Conservation (phyloP, 2,113 vertebrate genomes). For the Eulemur macaco region DNA sequence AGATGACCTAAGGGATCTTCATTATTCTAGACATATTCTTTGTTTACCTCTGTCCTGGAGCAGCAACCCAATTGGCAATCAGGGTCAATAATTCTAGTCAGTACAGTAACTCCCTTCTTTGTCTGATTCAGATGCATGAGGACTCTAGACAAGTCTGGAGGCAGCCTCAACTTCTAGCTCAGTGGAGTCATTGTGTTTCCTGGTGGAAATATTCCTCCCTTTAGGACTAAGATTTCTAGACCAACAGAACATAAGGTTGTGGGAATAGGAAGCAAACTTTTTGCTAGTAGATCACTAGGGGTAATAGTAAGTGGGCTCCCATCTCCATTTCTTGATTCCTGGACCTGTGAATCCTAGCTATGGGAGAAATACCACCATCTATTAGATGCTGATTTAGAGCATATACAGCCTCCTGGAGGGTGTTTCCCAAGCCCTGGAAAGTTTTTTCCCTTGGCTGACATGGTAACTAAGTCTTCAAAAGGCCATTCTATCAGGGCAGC, state of each 20-base stretch:
- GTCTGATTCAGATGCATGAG: background rate
- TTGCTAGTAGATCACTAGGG: background rate
- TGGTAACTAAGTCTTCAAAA: background rate
- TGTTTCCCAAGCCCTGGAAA: background rate
- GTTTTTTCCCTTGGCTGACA: background rate
- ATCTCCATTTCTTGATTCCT: background rate
- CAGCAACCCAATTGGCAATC: background rate
- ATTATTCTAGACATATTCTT: background rate
- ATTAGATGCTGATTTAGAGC: background rate
- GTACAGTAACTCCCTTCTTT: background rate
- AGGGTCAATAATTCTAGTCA: background rate
- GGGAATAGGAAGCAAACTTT: background rate
- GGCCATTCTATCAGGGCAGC: background rate
- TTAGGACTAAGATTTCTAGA: background rate
- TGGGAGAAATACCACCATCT: background rate
- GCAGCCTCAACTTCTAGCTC: background rate
- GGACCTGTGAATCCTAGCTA: background rate
- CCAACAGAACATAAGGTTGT: background rate
- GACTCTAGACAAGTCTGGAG: background rate
- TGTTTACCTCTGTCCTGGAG: background rate
- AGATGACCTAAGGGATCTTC: background rate
- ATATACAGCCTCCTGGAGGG: background rate
- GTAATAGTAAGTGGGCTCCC: background rate
- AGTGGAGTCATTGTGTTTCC: background rate
- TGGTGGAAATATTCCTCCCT: background rate